Base-by-base conservation (phyloP, 1,140 invertebrate species). In the Pachyrhynchus sulphureomaculatus region DNA sequence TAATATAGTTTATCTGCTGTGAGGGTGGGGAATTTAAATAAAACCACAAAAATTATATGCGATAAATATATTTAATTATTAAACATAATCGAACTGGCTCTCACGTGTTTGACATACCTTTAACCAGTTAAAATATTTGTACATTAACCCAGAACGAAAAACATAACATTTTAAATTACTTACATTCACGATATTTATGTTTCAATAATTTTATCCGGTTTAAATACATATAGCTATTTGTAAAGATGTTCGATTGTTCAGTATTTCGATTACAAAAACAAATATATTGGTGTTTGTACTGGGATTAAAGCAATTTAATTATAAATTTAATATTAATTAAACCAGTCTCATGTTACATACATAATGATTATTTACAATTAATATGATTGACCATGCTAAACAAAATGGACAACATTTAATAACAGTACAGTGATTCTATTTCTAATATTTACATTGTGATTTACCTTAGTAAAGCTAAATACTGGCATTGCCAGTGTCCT, bases 21-120 rank as follows among this genome's bases (percentile, higher is more conserved):
- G n/a, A 29, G 2, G 26, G 8, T 2, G 1, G n/a, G 41, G 41
- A 1, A 1, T 18, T n/a, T 18, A 4, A 61, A 61, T 53, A 34
- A 61, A 53, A 61, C 58, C 17, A 44, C 42, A 51, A n/a, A 24
- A 45, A 24, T n/a, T 58, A 42, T 68, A 71, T 74, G 74, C 73
- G 74, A 76, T 76, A 76, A 76, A 76, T 76, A 75, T 75, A 73
- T 75, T 76, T 76, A 71, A 75, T 76, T 73, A 73, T 76, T 75
- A 75, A 76, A 76, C 74, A 74, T 71, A 73, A 65, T 72, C 73
- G 63, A 76, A 76, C 73, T 76, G 74, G 74, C 69, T 74, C 68
- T 69, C 68, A 71, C 68, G 66, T 63, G 65, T 74, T 73, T 74
- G 73, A 75, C 73, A 76, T 64, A 72, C 64, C 68, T 67, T 49